Evolutionary conservation across 2,888 invertebrate genomes (phyloP).

Genomic region (Automeris io): DNA sequence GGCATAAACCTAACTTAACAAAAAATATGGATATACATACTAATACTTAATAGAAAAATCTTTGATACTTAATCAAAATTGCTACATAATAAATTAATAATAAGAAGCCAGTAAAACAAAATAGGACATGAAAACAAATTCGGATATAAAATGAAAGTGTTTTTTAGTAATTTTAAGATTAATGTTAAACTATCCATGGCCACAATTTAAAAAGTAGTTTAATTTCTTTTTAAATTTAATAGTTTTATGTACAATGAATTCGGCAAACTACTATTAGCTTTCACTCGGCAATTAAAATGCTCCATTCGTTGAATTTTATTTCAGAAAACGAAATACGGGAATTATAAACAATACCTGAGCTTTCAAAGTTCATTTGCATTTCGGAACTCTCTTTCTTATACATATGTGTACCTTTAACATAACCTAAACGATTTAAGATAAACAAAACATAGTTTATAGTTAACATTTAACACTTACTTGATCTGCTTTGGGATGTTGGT

Average conservation of each 20-base stretch:
- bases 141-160: not conserved
- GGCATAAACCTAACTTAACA: too few relatives aligned
- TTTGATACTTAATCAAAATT: too few relatives aligned
- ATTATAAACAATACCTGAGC: too few relatives aligned
- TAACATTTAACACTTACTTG: constrained; percentile 72
- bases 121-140: too few relatives aligned
- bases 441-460: constrained; percentile 7
- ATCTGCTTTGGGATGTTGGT: constrained; percentile 81
- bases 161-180: not conserved
- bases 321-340: not conserved
- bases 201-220: not conserved
- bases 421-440: constrained; percentile 10
- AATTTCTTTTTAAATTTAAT: not conserved
- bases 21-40: too few relatives aligned
- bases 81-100: too few relatives aligned
- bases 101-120: too few relatives aligned
- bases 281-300: not conserved
- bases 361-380: too few relatives aligned
- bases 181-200: not conserved
- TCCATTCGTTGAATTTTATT: not conserved
- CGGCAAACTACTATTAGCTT: not conserved
- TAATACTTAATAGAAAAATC: too few relatives aligned
- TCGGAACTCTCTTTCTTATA: too few relatives aligned
- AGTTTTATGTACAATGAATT: not conserved
- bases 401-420: too few relatives aligned